Evolutionary conservation across 2,797 vertebrate genomes (phyloP).

Genomic region (Sebastolobus altivelis): DNA sequence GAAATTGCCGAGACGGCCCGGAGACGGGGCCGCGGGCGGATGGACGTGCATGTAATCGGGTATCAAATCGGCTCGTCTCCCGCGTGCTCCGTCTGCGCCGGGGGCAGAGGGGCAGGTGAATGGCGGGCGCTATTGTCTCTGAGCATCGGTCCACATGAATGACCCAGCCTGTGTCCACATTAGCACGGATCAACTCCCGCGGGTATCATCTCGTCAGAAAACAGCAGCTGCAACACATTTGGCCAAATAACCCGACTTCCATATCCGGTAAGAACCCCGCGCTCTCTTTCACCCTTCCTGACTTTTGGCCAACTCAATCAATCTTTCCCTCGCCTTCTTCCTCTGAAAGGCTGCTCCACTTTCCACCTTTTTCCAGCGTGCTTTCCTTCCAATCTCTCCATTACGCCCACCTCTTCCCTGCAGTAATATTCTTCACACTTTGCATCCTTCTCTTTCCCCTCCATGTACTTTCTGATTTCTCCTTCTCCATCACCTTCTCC

Average conservation of each 20-base stretch:
- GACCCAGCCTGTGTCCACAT: conserved; percentile 74
- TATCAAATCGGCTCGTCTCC: conserved; percentile 62
- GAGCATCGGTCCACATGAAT: conserved; percentile 76
- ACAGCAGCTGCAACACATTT: conserved; percentile 58
- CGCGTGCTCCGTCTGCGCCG: conserved; percentile 5
- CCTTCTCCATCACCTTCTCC: conserved; percentile 35
- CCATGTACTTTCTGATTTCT: conserved; percentile 40
- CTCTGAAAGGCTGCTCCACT: conserved; percentile 30
- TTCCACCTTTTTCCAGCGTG: conserved; percentile 42
- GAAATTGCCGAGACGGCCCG: conserved; percentile 62
- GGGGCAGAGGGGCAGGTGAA: conserved; percentile 47
- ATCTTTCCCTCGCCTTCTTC: conserved; percentile 39
- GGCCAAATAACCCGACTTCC: conserved; percentile 64
- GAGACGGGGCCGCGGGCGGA: conserved; percentile 67
- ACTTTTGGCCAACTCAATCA: conserved; percentile 64
- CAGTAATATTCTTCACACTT: conserved; percentile 41
- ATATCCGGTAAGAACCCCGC: conserved; percentile 41
- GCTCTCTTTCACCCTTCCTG: conserved; percentile 52
- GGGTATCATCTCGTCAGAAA: conserved; percentile 61
- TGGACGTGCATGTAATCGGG: conserved; percentile 72
- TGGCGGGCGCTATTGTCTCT: conserved; percentile 70
- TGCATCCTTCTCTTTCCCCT: conserved; percentile 15
- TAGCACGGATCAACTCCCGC: conserved; percentile 74
- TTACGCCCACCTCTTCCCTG: conserved; percentile 40
- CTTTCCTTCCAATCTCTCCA: conserved; percentile 43